Percentiles rank a stretch among this genome's conserved stretches.
Conservation (phyloP, 2,797 vertebrate genomes). For the Bufotes viridis region DNA sequence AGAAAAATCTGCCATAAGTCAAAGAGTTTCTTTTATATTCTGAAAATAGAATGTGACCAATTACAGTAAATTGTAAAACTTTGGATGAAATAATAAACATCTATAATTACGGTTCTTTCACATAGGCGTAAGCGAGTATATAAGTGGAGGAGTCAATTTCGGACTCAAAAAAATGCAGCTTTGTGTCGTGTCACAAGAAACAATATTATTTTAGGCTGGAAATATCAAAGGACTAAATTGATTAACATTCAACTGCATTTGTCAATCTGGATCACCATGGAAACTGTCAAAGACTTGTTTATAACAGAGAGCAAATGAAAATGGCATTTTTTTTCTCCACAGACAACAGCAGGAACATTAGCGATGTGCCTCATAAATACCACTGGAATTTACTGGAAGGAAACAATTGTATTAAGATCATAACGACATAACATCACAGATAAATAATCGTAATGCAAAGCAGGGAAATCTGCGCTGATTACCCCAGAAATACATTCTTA, state of each 20-base stretch:
- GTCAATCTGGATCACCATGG: constrained; percentile 24
- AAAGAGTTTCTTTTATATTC: not conserved
- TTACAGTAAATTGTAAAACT: not conserved
- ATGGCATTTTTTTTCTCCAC: not conserved
- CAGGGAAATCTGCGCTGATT: not conserved
- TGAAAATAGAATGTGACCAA: not conserved
- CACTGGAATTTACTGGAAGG: not conserved
- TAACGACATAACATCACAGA: constrained; percentile 2
- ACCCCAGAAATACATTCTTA: not conserved
- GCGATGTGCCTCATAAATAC: not conserved
- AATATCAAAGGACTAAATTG: not conserved
- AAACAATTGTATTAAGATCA: constrained; percentile 12
- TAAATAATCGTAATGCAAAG: constrained; percentile 6
- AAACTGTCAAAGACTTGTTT: constrained; percentile 22
- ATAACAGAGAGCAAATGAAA: not conserved
- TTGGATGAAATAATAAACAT: not conserved
- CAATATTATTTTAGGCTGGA: constrained; percentile 9
- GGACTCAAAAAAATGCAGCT: not conserved
- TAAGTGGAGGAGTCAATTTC: not conserved
- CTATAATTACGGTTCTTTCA: not conserved
- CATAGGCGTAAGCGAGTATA: not conserved
- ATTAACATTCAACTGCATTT: constrained; percentile 8
- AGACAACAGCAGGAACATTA: constrained; percentile 15
- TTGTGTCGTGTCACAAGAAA: not conserved
- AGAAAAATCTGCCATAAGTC: not conserved